phyloP scores from a whole-genome alignment of 2,797 vertebrate species.

The Acomys russatus region DNA sequence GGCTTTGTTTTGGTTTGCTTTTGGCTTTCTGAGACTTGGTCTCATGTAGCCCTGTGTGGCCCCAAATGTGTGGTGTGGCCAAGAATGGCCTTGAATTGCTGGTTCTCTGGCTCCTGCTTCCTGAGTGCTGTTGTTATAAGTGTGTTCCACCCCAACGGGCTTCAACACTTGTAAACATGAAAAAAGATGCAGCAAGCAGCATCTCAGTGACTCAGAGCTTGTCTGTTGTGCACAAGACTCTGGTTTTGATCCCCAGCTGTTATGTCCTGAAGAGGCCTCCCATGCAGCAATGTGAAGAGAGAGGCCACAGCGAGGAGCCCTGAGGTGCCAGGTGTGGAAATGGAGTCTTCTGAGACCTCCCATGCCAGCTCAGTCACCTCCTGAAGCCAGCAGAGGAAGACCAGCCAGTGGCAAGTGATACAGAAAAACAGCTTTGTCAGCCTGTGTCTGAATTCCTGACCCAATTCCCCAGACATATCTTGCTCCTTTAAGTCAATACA shows the following conservation, averaged over 20 bases:
- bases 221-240: not conserved
- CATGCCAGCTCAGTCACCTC: not conserved
- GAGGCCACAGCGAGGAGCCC: not conserved
- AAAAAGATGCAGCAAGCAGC: not conserved
- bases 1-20: not conserved
- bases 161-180: constrained; percentile 7
- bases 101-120: not conserved
- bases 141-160: not conserved
- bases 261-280: not conserved
- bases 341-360: not conserved
- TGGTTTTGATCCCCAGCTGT: not conserved
- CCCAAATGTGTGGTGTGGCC: not conserved
- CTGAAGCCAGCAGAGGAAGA: not conserved
- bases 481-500: not conserved
- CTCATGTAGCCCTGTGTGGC: not conserved
- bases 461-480: constrained; percentile 32
- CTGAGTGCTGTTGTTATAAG: not conserved
- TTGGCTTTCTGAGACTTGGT: not conserved
- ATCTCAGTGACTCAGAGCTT: not conserved
- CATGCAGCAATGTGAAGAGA: not conserved
- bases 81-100: not conserved
- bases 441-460: constrained; percentile 44
- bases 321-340: not conserved
- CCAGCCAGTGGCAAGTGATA: not conserved
- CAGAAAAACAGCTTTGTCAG: not conserved